Evolutionary conservation across 2,888 invertebrate genomes (phyloP).

Genomic region (Steinernema scapterisci): DNA sequence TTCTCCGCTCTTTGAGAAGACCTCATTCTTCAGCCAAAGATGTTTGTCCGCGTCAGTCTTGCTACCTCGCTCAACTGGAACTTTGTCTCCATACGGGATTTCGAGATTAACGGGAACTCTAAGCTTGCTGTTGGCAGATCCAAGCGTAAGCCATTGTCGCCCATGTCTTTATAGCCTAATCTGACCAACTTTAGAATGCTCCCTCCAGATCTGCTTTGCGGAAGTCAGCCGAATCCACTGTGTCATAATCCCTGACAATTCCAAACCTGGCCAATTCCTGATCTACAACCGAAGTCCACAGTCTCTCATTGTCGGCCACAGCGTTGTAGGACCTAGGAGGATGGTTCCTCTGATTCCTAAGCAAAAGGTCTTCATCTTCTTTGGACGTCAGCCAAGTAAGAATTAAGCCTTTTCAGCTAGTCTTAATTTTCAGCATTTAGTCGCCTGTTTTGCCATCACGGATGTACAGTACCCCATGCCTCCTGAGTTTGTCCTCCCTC

Average conservation of each 20-base stretch:
- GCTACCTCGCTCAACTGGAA: constrained; percentile 29
- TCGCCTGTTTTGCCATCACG: constrained; percentile 17
- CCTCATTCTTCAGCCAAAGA: not conserved
- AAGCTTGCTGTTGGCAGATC: constrained; percentile 11
- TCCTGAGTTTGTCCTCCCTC: not conserved
- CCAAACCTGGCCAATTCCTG: not conserved
- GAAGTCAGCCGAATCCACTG: constrained; percentile 22
- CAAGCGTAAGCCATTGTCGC: not conserved
- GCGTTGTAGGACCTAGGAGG: not conserved
- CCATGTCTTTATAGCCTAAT: no score
- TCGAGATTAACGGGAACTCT: not conserved
- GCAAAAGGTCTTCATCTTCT: constrained; percentile 14
- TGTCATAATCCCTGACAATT: not conserved
- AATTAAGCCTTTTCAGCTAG: not conserved
- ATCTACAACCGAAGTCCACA: constrained; percentile 13
- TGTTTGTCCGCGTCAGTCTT: constrained; percentile 16
- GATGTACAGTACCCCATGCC: not conserved
- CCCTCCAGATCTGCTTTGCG: not conserved
- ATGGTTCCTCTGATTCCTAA: not conserved
- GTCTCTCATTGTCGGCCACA: not conserved
- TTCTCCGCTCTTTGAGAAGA: not conserved
- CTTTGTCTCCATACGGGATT: constrained; percentile 7
- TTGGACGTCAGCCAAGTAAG: not conserved
- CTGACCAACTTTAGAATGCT: constrained; percentile 8
- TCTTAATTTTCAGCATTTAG: not conserved